A percentile compares a stretch with the other conserved stretches of the same genome.
These are phyloP conservation scores for Synaphobranchus kaupii DNA, from an alignment of 2,797 vertebrate genomes.

Conservation along the genomic window DNA sequence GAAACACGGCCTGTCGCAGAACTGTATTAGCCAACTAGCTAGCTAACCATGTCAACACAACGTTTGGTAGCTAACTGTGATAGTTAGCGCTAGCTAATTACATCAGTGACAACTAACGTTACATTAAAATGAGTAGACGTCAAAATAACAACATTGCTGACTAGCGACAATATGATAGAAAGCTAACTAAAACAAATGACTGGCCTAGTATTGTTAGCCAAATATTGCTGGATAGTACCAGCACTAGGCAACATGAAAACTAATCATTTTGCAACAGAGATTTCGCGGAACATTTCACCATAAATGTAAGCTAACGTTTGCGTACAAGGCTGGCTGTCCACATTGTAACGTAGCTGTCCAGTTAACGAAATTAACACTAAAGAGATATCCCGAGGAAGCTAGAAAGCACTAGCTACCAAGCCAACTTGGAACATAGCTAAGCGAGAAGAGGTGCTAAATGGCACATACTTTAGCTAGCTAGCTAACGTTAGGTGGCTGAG, in stretches of 20 bases:
- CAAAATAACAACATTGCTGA: too few relatives aligned
- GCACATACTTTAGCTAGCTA: neutral
- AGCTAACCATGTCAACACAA: neutral
- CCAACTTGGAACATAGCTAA: neutral
- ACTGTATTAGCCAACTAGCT: neutral
- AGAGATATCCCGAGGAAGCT: neutral
- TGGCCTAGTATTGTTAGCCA: neutral
- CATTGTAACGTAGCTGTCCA: neutral
- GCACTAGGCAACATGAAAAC: too few relatives aligned
- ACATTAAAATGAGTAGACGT: too few relatives aligned
- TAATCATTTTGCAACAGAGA: neutral
- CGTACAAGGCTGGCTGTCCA: neutral
- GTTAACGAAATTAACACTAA: neutral
- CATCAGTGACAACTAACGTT: too few relatives aligned
- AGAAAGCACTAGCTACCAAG: neutral
- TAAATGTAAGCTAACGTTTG: neutral
- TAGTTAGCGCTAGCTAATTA: too few relatives aligned
- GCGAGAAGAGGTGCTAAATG: neutral
- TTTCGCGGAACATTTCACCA: neutral
- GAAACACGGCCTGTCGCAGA: neutral
- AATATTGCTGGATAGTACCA: too few relatives aligned
- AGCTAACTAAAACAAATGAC: constrained; percentile 17
- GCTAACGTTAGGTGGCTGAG: neutral
- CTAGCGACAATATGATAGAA: too few relatives aligned
- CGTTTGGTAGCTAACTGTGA: too few relatives aligned